Evolutionary conservation across 2,113 vertebrate species (phyloP), one percentile per base, ranked within the genome.

Genomic region (Pteropus alecto): DNA sequence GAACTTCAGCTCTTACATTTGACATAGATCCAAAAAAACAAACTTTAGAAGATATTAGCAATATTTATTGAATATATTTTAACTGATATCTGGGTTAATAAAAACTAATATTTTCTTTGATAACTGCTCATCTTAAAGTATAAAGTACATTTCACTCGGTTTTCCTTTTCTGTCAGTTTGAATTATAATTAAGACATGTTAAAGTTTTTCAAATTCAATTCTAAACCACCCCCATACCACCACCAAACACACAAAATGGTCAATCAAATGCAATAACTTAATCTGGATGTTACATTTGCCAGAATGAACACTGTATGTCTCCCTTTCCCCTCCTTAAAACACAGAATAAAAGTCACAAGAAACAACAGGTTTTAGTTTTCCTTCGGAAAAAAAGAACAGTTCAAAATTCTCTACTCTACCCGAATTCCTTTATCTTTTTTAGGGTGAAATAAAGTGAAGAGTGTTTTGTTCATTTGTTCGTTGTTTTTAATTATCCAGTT

Each of bases 51-150:
- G 68, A 54, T 38, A 81, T 87, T 92, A 92, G 79, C 51, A 77
- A 48, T 84, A 24, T 97, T 98, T 90, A 97, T 90, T 96, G 46
- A 79, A 28, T 94, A 48, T 65, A 86, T 51, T 51, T 51, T 91
- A 61, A 51, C 28, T 93, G 90, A 82, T 19, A 95, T 51, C 1
- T 51, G 38, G 78, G 83, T 74, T 94, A 84, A 87, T 90, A 83
- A 90, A 96, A 95, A 87, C 30, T 92, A 30, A 28, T 26, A 16
- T 81, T 74, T 95, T 81, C 74, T 46, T 74, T 85, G 54, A 26
- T n/a, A 95, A 73, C 22, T 92, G 33, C 82, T 95, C 16, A 26
- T 60, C 26, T 81, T 35, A 35, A 81, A 81, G 35, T 86, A 94
- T 89, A 74, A 97, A 93, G 70, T 58, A n/a, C 9, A 77, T 54